Base-by-base conservation (phyloP, 37 sponge, comb jelly and placozoan genomes). In the Spongia lamella region DNA sequence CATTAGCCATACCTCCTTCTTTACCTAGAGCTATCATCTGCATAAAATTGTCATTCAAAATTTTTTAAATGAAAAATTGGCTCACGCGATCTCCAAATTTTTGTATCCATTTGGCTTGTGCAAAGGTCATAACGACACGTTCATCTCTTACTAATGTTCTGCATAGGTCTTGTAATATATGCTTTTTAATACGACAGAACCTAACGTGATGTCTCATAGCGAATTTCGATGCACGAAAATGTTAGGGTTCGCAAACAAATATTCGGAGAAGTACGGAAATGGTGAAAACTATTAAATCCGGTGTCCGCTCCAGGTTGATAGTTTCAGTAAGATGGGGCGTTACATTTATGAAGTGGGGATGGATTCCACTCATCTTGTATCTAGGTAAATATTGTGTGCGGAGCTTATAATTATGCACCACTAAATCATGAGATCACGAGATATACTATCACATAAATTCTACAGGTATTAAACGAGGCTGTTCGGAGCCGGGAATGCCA, bases 91-190 rank as follows among this genome's bases (percentile, higher is more conserved):
- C 94, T 40, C 84, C 88, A 58, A 83, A 53, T 40, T 80, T 68
- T 36, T 73, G 79, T 65, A 93, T 47, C 72, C 80, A 88, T 47
- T 90, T 93, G 33, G 92, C 94, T 70, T 79, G 77, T 2, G 94
- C 60, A 16, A 93, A 66, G 54, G 94, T 93, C 22, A 92, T 93
- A 27, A 81, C 68, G 32, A 93, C 90, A 15, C 94, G 51, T 43
- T 93, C 94, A 63, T 93, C 87, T 31, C 83, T 86, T 16, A 93
- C 55, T 37, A 93, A 71, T 37, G 92, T 77, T 20, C 76, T 84
- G n/a, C 80, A 84, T 26, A 93, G 61, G 43, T 83, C 86, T 63
- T 81, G 84, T 38, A 92, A 49, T 24, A 92, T 56, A 1, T 73
- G 74, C 34, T 31, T 53, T n/a, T 86, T 67, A 53, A 43, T 43